These are phyloP conservation scores for Sardinella longiceps DNA, from an alignment of 2,797 vertebrate genomes.

Conservation along the genomic window DNA sequence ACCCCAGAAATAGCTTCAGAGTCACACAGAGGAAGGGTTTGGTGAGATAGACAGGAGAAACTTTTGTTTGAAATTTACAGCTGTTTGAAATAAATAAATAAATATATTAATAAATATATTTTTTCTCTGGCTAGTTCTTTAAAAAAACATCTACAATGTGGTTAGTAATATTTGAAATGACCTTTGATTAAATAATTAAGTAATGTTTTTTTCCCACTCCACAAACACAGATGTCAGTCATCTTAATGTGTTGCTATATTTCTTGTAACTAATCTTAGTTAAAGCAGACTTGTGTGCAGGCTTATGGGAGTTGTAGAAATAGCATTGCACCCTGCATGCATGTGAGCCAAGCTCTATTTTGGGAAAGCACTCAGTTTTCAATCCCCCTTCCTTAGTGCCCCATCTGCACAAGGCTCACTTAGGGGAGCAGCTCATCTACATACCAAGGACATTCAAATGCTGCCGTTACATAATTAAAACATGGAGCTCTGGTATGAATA, in stretches of 20 bases:
- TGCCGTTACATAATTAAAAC: constrained; percentile 21
- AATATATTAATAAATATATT: no score
- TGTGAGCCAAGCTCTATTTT: constrained; percentile 24
- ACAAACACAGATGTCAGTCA: not conserved
- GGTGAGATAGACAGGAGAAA: not conserved
- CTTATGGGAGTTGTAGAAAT: constrained; percentile 7
- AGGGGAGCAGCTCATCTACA: constrained; percentile 12
- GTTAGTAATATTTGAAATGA: not conserved
- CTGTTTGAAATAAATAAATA: no score
- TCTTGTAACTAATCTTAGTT: not conserved
- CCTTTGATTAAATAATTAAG: no score
- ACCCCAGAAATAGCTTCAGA: not conserved
- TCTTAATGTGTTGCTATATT: not conserved
- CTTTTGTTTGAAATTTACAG: not conserved
- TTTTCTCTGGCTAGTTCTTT: not conserved
- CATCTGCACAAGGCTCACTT: not conserved
- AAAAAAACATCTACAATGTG: no score
- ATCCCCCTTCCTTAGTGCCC: not conserved
- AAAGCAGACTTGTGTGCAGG: not conserved
- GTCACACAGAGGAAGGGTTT: not conserved
- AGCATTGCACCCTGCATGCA: constrained; percentile 1
- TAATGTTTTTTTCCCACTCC: not conserved
- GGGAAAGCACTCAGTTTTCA: not conserved
- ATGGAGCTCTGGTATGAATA: constrained; percentile 1
- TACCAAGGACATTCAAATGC: constrained; percentile 25